These are phyloP conservation scores for Prosopocoilus inquinatus DNA, from an alignment of 2,888 invertebrate species.

Conservation along the genomic window DNA sequence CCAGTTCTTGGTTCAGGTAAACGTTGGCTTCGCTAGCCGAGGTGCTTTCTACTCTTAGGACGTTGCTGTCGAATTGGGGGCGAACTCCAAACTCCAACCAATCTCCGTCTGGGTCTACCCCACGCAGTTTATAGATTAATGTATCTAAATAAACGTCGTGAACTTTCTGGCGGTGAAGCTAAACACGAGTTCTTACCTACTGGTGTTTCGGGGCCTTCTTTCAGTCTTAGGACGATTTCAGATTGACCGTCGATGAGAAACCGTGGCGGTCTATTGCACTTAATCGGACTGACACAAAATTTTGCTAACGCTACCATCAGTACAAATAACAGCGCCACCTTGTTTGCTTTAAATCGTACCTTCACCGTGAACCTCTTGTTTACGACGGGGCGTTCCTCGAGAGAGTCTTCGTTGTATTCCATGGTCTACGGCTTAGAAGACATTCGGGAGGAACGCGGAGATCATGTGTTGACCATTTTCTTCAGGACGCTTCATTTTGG, in stretches of 20 bases:
- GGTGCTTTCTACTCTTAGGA: constrained; percentile 79
- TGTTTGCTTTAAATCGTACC: constrained; percentile 23
- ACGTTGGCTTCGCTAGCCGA: constrained; percentile 82
- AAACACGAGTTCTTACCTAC: constrained; percentile 64
- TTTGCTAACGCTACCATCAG: constrained; percentile 4
- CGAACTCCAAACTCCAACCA: constrained; percentile 77
- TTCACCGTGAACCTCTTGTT: constrained; percentile 15
- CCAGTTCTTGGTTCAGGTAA: constrained; percentile 83
- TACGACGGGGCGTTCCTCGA: constrained; percentile 15
- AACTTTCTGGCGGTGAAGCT: not conserved
- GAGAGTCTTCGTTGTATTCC: constrained; percentile 26
- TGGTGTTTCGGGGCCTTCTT: constrained; percentile 84
- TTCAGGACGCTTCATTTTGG: no score
- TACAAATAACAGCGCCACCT: not conserved
- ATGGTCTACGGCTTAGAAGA: no score
- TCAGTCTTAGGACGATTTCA: constrained; percentile 85
- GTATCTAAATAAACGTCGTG: constrained; percentile 59
- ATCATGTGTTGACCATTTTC: no score
- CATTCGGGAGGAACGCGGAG: no score
- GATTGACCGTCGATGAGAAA: constrained; percentile 86
- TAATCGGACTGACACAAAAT: constrained; percentile 25
- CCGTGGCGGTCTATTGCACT: constrained; percentile 77
- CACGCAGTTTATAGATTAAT: constrained; percentile 77
- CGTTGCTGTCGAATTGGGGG: constrained; percentile 76
- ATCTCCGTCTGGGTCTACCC: constrained; percentile 85